Evolutionary conservation across 2,888 invertebrate species (phyloP).

Genomic region (Gisinianus flammeolus): DNA sequence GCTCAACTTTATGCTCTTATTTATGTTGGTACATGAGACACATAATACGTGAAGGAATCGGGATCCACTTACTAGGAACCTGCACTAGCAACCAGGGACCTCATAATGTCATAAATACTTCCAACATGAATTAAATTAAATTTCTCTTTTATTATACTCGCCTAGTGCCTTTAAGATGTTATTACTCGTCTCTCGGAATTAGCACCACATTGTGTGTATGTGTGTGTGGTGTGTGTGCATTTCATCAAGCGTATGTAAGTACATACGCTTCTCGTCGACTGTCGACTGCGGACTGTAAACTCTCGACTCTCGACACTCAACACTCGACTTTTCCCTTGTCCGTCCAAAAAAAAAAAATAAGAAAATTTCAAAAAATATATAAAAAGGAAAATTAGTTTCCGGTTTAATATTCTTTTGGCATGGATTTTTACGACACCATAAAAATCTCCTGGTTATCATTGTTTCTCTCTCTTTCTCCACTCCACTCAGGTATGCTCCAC

Average conservation of each 20-base stretch:
- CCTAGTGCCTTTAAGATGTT: background rate
- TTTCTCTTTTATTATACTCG: slow-evolving; percentile 14
- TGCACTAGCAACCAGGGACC: background rate
- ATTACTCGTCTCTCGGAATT: background rate
- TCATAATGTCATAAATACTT: slow-evolving; percentile 24
- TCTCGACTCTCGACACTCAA: background rate
- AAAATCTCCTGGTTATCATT: slow-evolving; percentile 1
- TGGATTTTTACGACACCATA: slow-evolving; percentile 13
- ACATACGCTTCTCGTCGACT: too few species aligned
- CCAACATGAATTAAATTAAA: slow-evolving; percentile 28
- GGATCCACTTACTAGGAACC: background rate
- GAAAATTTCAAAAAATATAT: too few species aligned
- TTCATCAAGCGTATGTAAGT: too few species aligned
- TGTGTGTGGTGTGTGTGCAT: background rate
- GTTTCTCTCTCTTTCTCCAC: background rate
- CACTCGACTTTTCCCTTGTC: background rate
- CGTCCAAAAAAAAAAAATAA: too few species aligned
- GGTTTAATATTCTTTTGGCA: slow-evolving; percentile 12
- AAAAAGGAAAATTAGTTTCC: slow-evolving; percentile 24
- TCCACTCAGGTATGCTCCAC: background rate
- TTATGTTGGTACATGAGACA: background rate
- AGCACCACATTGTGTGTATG: background rate
- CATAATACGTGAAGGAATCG: background rate
- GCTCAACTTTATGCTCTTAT: slow-evolving; percentile 3
- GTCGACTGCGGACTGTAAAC: too few species aligned